Evolutionary conservation across 2,888 invertebrate genomes (phyloP).

Genomic region (Terebella lapidaria): DNA sequence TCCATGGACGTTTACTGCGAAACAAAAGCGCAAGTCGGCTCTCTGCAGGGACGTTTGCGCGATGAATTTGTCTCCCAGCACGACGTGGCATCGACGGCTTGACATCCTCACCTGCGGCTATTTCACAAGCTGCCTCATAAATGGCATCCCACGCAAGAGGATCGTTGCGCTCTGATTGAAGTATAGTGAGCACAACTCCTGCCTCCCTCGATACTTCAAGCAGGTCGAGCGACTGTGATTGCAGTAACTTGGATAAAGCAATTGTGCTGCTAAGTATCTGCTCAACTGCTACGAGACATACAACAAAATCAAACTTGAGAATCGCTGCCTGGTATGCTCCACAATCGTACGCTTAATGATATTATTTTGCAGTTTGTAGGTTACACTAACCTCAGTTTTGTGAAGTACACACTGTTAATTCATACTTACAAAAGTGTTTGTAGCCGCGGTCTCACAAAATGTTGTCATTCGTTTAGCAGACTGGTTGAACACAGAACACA

Average conservation of each 20-base stretch:
- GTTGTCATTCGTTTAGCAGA: no score
- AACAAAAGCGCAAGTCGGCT: no score
- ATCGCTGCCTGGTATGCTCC: no score
- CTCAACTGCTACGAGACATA: background rate
- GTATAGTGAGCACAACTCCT: background rate
- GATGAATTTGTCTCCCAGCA: background rate
- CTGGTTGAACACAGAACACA: no score
- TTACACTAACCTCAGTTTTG: no score
- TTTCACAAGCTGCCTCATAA: background rate
- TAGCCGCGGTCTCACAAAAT: no score
- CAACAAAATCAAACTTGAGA: no score
- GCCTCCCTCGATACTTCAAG: background rate
- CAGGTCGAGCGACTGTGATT: background rate
- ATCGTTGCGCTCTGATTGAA: background rate
- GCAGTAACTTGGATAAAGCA: background rate
- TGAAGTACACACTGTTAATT: no score
- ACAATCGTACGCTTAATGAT: no score
- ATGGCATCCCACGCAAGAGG: background rate
- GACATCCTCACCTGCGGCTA: background rate
- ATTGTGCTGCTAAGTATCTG: background rate
- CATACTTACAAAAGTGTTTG: no score
- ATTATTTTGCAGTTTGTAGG: no score
- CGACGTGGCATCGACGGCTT: background rate
- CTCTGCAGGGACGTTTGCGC: background rate
- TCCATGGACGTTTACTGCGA: no score